Conservation (phyloP, 2,888 invertebrate genomes). For the Margaritifera margaritifera region DNA sequence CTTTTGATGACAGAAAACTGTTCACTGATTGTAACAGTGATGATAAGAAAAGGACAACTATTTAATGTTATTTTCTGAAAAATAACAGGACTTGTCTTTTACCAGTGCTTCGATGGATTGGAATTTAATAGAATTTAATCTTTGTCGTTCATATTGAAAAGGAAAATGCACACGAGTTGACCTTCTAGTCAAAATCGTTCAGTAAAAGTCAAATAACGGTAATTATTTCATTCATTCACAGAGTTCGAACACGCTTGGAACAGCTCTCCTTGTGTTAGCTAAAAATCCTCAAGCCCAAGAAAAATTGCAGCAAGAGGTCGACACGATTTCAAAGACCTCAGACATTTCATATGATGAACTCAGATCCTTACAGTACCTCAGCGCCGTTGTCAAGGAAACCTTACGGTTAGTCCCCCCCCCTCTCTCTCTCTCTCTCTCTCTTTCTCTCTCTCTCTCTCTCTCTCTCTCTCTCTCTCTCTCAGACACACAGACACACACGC, state of each 20-base stretch:
- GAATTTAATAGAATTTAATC: background rate
- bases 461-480: background rate
- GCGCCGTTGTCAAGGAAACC: conserved; percentile 84
- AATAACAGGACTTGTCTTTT: too few species aligned
- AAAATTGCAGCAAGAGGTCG: conserved; percentile 75
- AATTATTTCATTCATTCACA: conserved; percentile 71
- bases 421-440: background rate
- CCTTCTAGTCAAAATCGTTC: background rate
- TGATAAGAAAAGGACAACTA: background rate
- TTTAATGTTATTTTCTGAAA: too few species aligned
- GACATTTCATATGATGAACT: conserved; percentile 53
- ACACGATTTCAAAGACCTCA: conserved; percentile 48
- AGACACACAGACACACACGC: background rate
- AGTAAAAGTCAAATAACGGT: background rate
- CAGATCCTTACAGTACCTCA: conserved; percentile 75
- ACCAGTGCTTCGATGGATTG: too few species aligned
- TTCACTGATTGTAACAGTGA: background rate
- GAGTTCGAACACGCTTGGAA: conserved; percentile 89
- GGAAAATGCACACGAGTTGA: background rate
- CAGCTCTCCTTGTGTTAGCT: conserved; percentile 84
- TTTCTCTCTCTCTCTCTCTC: background rate
- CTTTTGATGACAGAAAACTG: background rate
- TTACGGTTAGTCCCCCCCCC: conserved; percentile 73
- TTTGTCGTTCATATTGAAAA: background rate
- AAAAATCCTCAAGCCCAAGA: conserved; percentile 78